Base-by-base conservation (phyloP, 2,113 vertebrate genomes). In the Passer montanus region DNA sequence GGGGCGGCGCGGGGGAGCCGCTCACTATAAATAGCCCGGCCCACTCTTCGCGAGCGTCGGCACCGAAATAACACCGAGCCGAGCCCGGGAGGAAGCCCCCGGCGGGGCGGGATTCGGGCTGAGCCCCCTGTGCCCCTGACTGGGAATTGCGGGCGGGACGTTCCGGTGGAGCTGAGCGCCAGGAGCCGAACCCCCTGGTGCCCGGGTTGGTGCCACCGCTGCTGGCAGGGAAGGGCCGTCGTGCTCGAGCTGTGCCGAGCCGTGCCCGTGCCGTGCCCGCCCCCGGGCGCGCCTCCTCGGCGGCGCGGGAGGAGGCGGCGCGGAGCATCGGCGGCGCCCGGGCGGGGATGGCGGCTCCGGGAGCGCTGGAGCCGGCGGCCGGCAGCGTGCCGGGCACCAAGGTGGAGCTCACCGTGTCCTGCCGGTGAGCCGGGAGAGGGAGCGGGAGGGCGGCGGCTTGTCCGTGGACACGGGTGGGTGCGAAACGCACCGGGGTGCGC, bases 381-480 rank as follows among this genome's bases (percentile, higher is more conserved):
- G 98, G 97, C 97, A 98, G 93, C 81, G 99, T 99, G 83, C 99
- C 99, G 58, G 99, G 99, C 76, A 99, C 99, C 72, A 99, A 99
- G 97, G 99, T 99, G 87, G 99, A 99, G 96, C 97, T 99, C 91
- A 99, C 98, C 58, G 99, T 99, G 13, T 99, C 99, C 28, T 99
- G 99, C 98, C 98, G 99, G 99, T 99, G 97, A 98, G 98, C 81
- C 11, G 80, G 49, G 85, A 74, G 24, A 26, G 24, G 47, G 52
- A 72, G 50, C 35, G 60, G 60, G 63, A n/a, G 85, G 58, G 69
- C 37, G 26, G 37, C 3, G 39, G 63, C n/a, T 16, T 16, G 27
- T 14, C 33, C 14, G 37, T 15, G 69, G 60, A 5, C 16, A 33
- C 19, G 37, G 39, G 35, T 39, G 84, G 72, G 60, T 59, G 58